Base-by-base conservation (phyloP, 2,113 vertebrate genomes). In the Syrmaticus mikado region DNA sequence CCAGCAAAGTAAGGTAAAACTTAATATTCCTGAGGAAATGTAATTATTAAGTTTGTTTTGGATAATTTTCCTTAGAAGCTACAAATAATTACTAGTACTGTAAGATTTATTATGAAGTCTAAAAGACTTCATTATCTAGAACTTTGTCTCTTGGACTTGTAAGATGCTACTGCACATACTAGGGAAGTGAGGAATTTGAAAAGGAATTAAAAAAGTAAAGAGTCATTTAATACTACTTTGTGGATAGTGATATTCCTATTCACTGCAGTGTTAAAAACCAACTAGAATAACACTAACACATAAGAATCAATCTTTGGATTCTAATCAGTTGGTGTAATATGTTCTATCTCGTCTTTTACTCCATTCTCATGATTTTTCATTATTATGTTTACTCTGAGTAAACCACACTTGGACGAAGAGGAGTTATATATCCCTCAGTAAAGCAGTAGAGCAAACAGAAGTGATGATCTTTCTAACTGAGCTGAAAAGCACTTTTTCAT, bases 361-460 rank as follows among this genome's bases (percentile, higher is more conserved):
- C 36, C 11, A 81, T 48, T 30, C 34, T 55, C 82, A 24, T 46
- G 38, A 70, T 38, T 94, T 92, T 93, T 82, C 40, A 87, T 80
- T 92, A 76, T 75, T 19, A 27, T 87, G 2, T 94, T 89, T 96
- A 74, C 50, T 70, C 67, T 87, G 32, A 53, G 52, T 91, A 72
- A 90, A 83, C 40, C 52, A 68, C 27, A 90, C 80, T 48, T 70
- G 76, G 45, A 75, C 71, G 27, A 90, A 91, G 61, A 86, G 52
- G 25, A 86, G 52, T 81, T 84, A 72, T 32, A 70, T 66, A 38
- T 77, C 27, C 24, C 48, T 48, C 16, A 36, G 50, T 77, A 91
- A 95, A 97, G 58, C 21, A 77, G 34, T 77, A 87, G 28, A 87
- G 34, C 66, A 95, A 94, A 94, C 92, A 94, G 67, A 90, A 95